Evolutionary conservation across 2,888 invertebrate genomes (phyloP).

Genomic region (Lysandra bellargus): DNA sequence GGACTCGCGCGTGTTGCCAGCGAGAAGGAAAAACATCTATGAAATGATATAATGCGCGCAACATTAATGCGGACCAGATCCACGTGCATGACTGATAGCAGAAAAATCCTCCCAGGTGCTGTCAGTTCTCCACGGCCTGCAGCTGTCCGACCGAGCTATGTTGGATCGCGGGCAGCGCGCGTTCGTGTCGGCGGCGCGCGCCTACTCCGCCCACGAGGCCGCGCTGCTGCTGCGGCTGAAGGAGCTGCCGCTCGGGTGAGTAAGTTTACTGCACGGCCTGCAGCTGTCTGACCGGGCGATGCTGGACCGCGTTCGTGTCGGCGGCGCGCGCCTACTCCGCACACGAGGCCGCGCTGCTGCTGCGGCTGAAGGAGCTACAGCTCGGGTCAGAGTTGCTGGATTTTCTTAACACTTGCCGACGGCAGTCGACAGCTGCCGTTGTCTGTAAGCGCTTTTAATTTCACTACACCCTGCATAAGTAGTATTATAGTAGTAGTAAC

Average conservation of each 20-base stretch:
- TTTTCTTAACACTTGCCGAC: too few relatives aligned
- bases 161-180: conserved; percentile 95
- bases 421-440: too few relatives aligned
- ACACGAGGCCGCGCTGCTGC: conserved; percentile 95
- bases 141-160: conserved; percentile 85
- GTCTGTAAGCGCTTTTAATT: too few relatives aligned
- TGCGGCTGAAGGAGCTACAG: conserved; percentile 93
- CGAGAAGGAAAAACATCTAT: too few relatives aligned
- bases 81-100: too few relatives aligned
- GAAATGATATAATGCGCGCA: too few relatives aligned
- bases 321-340: conserved; percentile 96
- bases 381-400: conserved; percentile 61
- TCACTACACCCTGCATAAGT: too few relatives aligned
- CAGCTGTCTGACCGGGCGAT: conserved; percentile 87
- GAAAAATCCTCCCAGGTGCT: conserved; percentile 57
- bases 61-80: too few relatives aligned
- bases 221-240: conserved; percentile 92
- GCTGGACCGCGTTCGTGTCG: conserved; percentile 97
- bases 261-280: conserved; percentile 65
- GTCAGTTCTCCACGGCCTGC: conserved; percentile 82
- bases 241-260: conserved; percentile 86
- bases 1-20: too few relatives aligned
- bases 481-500: too few relatives aligned
- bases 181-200: conserved; percentile 96
- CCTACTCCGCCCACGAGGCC: conserved; percentile 98